phyloP scores from a whole-genome alignment of 1,140 invertebrate genomes.

The Aphaenogaster rudis region DNA sequence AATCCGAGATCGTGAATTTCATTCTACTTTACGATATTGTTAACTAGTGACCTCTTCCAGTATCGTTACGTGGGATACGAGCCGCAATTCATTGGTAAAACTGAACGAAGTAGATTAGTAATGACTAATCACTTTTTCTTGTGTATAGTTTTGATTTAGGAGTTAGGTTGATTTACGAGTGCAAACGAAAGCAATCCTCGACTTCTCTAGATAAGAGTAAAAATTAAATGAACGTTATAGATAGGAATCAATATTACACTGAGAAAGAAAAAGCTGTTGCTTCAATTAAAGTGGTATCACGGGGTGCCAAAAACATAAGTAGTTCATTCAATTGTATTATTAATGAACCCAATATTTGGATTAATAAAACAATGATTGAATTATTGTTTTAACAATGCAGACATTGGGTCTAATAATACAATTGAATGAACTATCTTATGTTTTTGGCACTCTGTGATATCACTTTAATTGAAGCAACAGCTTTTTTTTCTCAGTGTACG shows the following conservation, averaged over 20 bases:
- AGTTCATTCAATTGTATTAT: too few relatives aligned
- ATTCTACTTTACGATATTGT: background rate
- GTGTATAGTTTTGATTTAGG: background rate
- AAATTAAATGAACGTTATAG: background rate
- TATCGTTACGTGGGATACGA: background rate
- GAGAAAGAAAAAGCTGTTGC: too few relatives aligned
- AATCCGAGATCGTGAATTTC: background rate
- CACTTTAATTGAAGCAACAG: too few relatives aligned
- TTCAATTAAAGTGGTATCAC: too few relatives aligned
- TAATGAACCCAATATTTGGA: too few relatives aligned
- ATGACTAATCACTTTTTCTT: background rate
- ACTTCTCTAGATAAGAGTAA: background rate
- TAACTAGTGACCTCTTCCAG: background rate
- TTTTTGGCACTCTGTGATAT: too few relatives aligned
- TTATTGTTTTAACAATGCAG: too few relatives aligned
- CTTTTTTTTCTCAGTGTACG: too few relatives aligned
- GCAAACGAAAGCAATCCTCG: background rate
- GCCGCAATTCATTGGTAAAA: conserved; percentile 12
- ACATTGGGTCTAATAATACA: too few relatives aligned
- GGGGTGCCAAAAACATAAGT: too few relatives aligned
- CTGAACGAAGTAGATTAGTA: background rate
- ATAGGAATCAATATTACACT: background rate
- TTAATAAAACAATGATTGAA: too few relatives aligned
- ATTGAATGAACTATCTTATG: too few relatives aligned
- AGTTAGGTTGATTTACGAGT: background rate